Evolutionary conservation across 2,797 vertebrate species (phyloP).

Genomic region (Malurus splendens): DNA sequence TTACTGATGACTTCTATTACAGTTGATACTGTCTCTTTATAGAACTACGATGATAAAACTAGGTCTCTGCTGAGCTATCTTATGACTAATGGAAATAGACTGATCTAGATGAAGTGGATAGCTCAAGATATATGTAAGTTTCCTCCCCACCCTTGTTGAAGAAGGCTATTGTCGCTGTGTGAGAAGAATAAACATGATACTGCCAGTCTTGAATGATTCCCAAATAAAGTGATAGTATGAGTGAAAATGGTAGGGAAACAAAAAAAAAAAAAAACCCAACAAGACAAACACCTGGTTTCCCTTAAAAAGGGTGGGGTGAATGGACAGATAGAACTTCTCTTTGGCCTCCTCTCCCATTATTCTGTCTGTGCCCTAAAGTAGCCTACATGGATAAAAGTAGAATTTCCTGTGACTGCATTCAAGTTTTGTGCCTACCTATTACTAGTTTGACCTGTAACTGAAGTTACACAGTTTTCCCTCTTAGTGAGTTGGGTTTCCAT

Average conservation of each 20-base stretch:
- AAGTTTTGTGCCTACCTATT: neutral
- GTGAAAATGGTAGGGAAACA: neutral
- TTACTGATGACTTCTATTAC: neutral
- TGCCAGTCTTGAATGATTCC: neutral
- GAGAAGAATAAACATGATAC: neutral
- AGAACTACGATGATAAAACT: neutral
- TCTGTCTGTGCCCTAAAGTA: neutral
- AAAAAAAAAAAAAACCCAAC: rapidly evolving
- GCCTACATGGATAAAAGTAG: neutral
- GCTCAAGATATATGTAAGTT: neutral
- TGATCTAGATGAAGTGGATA: neutral
- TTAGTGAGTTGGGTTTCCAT: neutral
- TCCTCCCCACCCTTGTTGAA: too few species aligned
- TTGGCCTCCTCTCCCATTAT: neutral
- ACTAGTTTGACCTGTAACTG: neutral
- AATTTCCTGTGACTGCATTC: neutral
- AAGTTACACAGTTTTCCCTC: neutral
- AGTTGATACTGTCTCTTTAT: neutral
- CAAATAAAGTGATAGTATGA: neutral
- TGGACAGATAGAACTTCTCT: neutral
- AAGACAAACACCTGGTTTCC: neutral
- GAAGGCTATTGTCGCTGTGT: neutral
- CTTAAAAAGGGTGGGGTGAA: neutral
- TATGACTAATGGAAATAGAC: neutral
- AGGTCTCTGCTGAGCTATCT: neutral